Percentiles rank a stretch among this genome's conserved stretches.
phyloP scores from a whole-genome alignment of 2,888 invertebrate species.

The Ormyrus nitidulus region DNA sequence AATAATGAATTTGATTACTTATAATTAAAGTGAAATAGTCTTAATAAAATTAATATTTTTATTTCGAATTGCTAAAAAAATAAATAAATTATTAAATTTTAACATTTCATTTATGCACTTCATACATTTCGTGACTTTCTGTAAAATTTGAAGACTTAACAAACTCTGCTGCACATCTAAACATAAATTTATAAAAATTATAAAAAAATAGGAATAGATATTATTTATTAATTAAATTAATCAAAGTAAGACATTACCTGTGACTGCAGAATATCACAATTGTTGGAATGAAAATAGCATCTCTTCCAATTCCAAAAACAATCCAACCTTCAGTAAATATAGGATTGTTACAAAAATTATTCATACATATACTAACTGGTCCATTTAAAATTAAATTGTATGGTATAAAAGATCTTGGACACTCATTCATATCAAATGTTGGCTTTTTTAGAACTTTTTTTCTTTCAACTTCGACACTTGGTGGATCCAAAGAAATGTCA shows the following conservation, averaged over 20 bases:
- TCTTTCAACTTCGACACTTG: conserved; percentile 56
- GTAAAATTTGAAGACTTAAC: conserved; percentile 60
- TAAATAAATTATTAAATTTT: conserved; percentile 32
- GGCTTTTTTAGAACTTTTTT: conserved; percentile 12
- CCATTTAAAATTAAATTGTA: conserved; percentile 67
- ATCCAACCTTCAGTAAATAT: conserved; percentile 72
- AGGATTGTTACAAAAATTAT: conserved; percentile 66
- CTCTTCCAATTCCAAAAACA: conserved; percentile 61
- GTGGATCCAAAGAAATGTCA: conserved; percentile 58
- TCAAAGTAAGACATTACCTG: conserved; percentile 60
- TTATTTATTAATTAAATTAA: no score
- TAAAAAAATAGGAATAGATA: conserved; percentile 19
- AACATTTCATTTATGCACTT: conserved; percentile 56
- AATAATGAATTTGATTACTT: conserved; percentile 54
- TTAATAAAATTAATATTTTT: conserved; percentile 35
- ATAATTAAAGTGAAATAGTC: conserved; percentile 40
- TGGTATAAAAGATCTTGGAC: conserved; percentile 57
- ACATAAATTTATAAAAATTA: conserved; percentile 56
- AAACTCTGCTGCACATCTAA: conserved; percentile 67
- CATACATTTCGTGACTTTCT: conserved; percentile 62
- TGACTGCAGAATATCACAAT: conserved; percentile 66
- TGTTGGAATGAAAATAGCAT: conserved; percentile 61
- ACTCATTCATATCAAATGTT: conserved; percentile 51
- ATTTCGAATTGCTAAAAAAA: conserved; percentile 41
- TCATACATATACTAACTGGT: conserved; percentile 67